Evolutionary conservation across 1,140 invertebrate species (phyloP), one percentile per base, ranked within the genome.

Genomic region (Globodera rostochiensis): DNA sequence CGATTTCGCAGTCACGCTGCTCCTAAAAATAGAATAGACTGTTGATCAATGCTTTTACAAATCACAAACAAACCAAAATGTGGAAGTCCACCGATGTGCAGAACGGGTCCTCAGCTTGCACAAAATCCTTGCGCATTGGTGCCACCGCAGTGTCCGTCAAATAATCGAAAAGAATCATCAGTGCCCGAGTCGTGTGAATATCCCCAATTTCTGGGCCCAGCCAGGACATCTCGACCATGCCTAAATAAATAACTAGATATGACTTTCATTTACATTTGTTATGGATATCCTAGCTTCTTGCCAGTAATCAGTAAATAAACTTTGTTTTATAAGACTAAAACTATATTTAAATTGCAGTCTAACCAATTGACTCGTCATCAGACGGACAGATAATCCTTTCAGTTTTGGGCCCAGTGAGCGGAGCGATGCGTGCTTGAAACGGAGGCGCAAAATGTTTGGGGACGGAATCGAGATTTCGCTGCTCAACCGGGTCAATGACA

Each of bases 91-190:
- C 94, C 87, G 93, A 92, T 87, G 94, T 95, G 67, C 94, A 94
- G 85, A 93, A 93, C 0, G 95, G 94, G 87, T 96, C 94, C 64
- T 93, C 92, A 36, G 93, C 93, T 91, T 96, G 95, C 6, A 96
- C 94, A 91, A 96, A 95, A 82, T 93, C 93, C 86, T 93, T 92
- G 87, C 95, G 93, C 70, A 97, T 89, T 6, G 95, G 95, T 86
- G 94, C 94, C 36, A 94, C 93, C 19, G 95, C 92, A 15, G 94
- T 95, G 84, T 95, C 94, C 4, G 94, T 94, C 46, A 97, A 90
- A 91, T 96, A 77, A 15, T 74, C 74, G 60, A 67, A 85, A 2
- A 84, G 73, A n/a, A 83, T 25, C 25, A 50, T n/a, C 19, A 83
- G 49, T 57, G 78, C 73, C n/a, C 57, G n/a, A 67, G 47, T 79